Evolutionary conservation across 2,113 vertebrate genomes (phyloP), one percentile per base, ranked within the genome.

Genomic region (Syngnathus typhle): DNA sequence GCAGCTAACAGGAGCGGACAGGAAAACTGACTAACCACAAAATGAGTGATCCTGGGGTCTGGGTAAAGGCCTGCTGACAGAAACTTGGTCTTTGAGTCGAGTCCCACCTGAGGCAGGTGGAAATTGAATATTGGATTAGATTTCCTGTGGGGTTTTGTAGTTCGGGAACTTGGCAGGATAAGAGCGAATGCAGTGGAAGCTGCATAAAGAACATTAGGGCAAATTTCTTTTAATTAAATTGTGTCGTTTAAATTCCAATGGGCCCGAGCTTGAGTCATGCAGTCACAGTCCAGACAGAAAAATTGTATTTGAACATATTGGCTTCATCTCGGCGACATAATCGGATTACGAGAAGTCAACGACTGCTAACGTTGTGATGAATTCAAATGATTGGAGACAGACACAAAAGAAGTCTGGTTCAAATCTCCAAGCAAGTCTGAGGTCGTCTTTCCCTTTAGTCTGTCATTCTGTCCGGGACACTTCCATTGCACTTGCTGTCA

Each of bases 41-140:
- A 84, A 80, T 72, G 63, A 80, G 54, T 69, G 72, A 80, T 79
- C 61, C 75, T 41, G 11, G 74, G 65, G 62, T 41, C 63, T 65
- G 70, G 67, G 68, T 79, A 74, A 76, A 79, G 65, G 79, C 68
- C 71, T 78, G 85, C 81, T 90, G 86, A 88, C 87, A 89, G 81
- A 84, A 87, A 85, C 65, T 81, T 86, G 82, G 82, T 86, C 73
- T 70, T 56, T 21, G 43, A 65, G 59, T 41, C 60, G 54, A 71
- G 73, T 69, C 72, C 70, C 75, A 89, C 84, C 84, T 89, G 87
- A 87, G 67, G 73, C 80, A 90, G 85, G 89, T 89, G 88, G 84
- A 89, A 90, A 89, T 88, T 85, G 73, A 84, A 85, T 75, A 77
- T 87, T 81, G 85, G 66, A 84, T 86, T 81, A 76, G 77, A 87